These are phyloP conservation scores for Okamejei kenojei DNA, from an alignment of 2,797 vertebrate species.

Conservation along the genomic window DNA sequence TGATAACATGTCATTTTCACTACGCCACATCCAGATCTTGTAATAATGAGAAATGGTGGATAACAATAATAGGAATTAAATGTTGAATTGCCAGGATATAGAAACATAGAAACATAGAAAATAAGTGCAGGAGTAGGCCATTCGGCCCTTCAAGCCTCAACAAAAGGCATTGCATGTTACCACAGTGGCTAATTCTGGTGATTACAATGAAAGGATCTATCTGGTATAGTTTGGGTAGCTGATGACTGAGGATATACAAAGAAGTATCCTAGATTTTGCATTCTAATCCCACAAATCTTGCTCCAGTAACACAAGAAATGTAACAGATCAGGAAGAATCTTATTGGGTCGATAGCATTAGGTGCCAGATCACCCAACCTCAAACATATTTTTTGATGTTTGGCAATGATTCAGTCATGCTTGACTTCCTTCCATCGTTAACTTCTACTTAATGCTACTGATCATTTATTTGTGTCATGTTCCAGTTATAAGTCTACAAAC, in stretches of 20 bases:
- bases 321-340: background rate
- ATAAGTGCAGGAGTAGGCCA: too few relatives aligned
- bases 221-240: background rate
- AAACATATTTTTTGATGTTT: background rate
- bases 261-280: background rate
- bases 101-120: too few relatives aligned
- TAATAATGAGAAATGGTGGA: background rate
- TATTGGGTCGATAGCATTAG: background rate
- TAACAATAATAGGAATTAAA: too few relatives aligned
- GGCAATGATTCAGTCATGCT: background rate
- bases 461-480: background rate
- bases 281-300: background rate
- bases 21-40: too few relatives aligned
- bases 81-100: background rate
- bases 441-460: background rate
- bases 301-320: background rate
- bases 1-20: background rate
- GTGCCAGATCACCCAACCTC: background rate
- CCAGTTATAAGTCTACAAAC: background rate
- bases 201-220: background rate
- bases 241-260: background rate
- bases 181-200: background rate
- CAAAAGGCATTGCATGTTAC: background rate
- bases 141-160: too few relatives aligned
- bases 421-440: background rate